These are phyloP conservation scores for Schizaphis graminum DNA, from an alignment of 2,888 invertebrate genomes.

Conservation along the genomic window DNA sequence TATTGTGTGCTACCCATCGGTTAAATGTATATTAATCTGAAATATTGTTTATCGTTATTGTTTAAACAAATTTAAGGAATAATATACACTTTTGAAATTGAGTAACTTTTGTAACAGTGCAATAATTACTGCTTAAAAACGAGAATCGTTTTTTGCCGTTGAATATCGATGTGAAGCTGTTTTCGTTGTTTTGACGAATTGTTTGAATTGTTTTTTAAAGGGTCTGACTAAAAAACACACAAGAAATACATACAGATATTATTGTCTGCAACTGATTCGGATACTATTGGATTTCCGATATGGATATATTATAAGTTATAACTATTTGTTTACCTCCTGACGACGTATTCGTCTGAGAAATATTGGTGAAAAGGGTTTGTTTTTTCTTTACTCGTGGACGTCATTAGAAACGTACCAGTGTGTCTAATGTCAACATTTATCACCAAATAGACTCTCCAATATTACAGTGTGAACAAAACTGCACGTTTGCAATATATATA, in stretches of 20 bases:
- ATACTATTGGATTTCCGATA: background rate
- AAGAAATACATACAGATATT: background rate
- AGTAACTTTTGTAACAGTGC: background rate
- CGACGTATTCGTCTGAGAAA: background rate
- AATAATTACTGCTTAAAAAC: background rate
- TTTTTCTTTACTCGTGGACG: background rate
- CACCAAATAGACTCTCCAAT: constrained; percentile 25
- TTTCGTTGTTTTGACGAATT: background rate
- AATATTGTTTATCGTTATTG: background rate
- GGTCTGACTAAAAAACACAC: background rate
- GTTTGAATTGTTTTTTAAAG: background rate
- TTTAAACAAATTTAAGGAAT: background rate
- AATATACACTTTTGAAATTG: background rate
- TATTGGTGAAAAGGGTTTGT: constrained; percentile 21
- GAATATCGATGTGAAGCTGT: background rate
- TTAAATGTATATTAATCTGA: background rate
- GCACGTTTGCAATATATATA: background rate
- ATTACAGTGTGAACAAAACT: background rate
- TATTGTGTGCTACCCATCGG: background rate
- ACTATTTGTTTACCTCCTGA: background rate
- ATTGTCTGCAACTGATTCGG: background rate
- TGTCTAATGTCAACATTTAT: constrained; percentile 40
- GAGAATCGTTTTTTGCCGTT: background rate
- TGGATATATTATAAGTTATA: background rate
- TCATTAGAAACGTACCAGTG: constrained; percentile 26